phyloP scores from a whole-genome alignment of 2,888 invertebrate species.

The Acleris holmiana region DNA sequence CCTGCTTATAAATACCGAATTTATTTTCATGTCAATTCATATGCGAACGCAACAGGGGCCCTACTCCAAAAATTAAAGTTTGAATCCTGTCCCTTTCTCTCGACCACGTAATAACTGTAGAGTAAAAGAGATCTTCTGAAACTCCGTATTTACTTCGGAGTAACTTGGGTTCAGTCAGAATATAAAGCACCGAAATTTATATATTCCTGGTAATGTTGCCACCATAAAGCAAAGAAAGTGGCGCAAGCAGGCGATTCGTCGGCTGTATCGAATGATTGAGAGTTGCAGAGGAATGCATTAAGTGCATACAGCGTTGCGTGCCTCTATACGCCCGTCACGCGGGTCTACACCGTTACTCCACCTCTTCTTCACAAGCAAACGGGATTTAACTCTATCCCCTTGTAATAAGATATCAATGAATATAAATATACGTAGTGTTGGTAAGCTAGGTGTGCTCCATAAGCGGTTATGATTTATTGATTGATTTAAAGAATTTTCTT shows the following conservation, averaged over 20 bases:
- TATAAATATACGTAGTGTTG: constrained; percentile 40
- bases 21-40: constrained; percentile 26
- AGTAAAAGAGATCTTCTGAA: too few relatives aligned
- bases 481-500: constrained; percentile 45
- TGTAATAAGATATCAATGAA: constrained; percentile 44
- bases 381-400: constrained; percentile 47
- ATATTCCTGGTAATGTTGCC: constrained; percentile 23
- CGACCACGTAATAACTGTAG: too few relatives aligned
- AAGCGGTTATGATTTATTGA: constrained; percentile 50
- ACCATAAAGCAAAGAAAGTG: constrained; percentile 43
- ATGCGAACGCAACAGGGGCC: constrained; percentile 19
- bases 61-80: too few relatives aligned
- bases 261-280: constrained; percentile 44
- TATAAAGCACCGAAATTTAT: constrained; percentile 33
- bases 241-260: constrained; percentile 51
- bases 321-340: constrained; percentile 56
- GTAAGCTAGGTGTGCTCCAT: constrained; percentile 41
- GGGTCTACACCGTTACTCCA: constrained; percentile 62
- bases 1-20: constrained; percentile 32
- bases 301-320: constrained; percentile 54
- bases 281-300: constrained; percentile 60
- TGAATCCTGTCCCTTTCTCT: too few relatives aligned
- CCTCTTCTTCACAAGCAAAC: constrained; percentile 41
- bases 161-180: constrained; percentile 10
- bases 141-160: too few relatives aligned